Evolutionary conservation across 2,113 vertebrate species (phyloP).

Genomic region (Epinephelus fuscoguttatus): DNA sequence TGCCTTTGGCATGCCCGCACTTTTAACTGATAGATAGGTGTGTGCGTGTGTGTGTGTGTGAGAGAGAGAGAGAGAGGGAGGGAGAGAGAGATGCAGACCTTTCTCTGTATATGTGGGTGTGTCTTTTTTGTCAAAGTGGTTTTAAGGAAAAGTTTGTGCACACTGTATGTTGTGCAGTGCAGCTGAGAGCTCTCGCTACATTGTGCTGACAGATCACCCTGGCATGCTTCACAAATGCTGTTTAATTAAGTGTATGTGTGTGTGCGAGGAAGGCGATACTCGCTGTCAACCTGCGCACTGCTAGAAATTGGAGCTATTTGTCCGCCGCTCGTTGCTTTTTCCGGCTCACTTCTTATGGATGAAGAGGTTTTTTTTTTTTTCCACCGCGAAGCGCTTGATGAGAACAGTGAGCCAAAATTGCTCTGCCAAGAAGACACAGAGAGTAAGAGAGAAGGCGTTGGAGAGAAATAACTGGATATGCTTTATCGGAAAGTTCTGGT

Average conservation of each 20-base stretch:
- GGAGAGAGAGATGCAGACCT: not conserved
- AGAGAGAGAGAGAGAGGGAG: not conserved
- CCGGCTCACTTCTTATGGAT: slow-evolving; percentile 63
- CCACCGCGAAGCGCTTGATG: slow-evolving; percentile 38
- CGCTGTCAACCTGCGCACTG: slow-evolving; percentile 59
- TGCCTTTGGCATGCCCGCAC: slow-evolving; percentile 11
- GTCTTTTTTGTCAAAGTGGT: slow-evolving; percentile 35
- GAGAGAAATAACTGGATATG: slow-evolving; percentile 61
- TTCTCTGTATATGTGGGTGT: slow-evolving; percentile 15
- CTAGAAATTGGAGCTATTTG: slow-evolving; percentile 74
- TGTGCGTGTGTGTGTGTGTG: slow-evolving; percentile 24
- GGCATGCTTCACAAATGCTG: slow-evolving; percentile 64
- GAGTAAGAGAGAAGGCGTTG: slow-evolving; percentile 23
- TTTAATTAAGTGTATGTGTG: slow-evolving; percentile 70
- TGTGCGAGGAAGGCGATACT: slow-evolving; percentile 39
- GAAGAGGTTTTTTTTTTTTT: slow-evolving; percentile 36
- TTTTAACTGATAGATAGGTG: slow-evolving; percentile 27
- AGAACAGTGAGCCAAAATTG: slow-evolving; percentile 67
- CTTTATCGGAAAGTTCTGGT: slow-evolving; percentile 49
- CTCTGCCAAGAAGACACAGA: slow-evolving; percentile 62
- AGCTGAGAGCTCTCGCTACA: slow-evolving; percentile 50
- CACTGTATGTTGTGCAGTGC: slow-evolving; percentile 16
- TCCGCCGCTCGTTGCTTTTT: slow-evolving; percentile 62
- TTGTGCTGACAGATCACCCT: slow-evolving; percentile 61
- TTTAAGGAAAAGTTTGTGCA: slow-evolving; percentile 48